A percentile compares a stretch with the other conserved stretches of the same genome.
Conservation (phyloP, 2,797 vertebrate genomes). For the Cuniculus paca region DNA sequence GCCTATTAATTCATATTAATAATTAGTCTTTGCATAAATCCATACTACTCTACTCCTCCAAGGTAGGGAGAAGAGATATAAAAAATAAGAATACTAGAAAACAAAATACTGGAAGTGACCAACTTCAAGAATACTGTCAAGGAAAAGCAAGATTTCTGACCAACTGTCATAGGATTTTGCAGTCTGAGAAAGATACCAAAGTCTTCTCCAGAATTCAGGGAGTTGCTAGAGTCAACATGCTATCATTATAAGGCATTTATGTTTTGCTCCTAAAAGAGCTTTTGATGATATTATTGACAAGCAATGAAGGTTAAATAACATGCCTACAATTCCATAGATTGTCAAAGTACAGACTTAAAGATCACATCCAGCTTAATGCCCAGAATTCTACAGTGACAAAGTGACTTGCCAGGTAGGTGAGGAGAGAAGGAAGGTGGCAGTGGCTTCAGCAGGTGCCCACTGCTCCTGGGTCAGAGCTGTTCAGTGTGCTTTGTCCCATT, state of each 20-base stretch:
- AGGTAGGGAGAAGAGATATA: not conserved
- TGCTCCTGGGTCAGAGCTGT: not conserved
- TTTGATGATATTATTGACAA: rapidly evolving
- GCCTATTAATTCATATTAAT: not conserved
- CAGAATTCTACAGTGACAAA: not conserved
- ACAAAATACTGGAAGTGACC: not conserved
- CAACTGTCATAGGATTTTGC: not conserved
- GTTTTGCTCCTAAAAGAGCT: not conserved
- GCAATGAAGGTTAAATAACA: not conserved
- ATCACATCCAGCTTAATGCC: not conserved
- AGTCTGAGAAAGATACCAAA: not conserved
- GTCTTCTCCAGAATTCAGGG: not conserved
- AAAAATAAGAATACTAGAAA: not conserved
- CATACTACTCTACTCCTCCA: not conserved
- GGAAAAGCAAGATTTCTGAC: not conserved
- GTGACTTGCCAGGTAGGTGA: not conserved
- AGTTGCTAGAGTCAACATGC: not conserved
- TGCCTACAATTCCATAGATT: not conserved
- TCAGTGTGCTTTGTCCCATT: not conserved
- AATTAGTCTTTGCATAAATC: slow-evolving; percentile 29
- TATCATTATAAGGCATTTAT: not conserved
- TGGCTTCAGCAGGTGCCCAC: not conserved
- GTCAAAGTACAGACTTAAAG: not conserved
- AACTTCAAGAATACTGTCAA: not conserved
- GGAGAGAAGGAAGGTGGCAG: not conserved